These are phyloP conservation scores for Phalacrocorax pelagicus DNA, from an alignment of 2,113 vertebrate genomes.

Conservation along the genomic window DNA sequence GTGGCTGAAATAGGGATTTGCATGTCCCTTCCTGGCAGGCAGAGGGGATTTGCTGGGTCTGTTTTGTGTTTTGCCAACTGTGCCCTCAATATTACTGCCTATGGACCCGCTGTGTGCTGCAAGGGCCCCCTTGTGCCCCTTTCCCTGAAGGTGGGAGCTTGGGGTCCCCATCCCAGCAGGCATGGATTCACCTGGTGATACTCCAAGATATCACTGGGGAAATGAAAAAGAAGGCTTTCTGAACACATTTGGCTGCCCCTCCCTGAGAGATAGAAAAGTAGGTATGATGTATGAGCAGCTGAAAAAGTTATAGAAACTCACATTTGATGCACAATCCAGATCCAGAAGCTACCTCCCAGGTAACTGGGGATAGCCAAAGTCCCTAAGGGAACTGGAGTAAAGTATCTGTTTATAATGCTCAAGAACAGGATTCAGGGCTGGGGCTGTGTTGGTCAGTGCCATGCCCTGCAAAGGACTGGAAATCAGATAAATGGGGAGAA, in stretches of 20 bases:
- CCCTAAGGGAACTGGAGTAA: background rate
- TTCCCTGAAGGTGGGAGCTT: background rate
- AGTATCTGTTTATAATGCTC: background rate
- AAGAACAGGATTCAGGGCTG: background rate
- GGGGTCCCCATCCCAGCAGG: no score
- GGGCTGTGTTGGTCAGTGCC: background rate
- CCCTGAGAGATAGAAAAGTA: background rate
- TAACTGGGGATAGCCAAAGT: background rate
- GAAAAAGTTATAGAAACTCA: background rate
- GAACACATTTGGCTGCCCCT: background rate
- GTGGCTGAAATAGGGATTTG: background rate
- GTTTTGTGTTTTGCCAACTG: background rate
- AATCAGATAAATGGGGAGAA: background rate
- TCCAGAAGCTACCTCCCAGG: background rate
- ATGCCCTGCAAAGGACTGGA: background rate
- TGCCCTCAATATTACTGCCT: background rate
- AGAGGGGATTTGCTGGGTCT: background rate
- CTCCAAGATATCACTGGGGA: no score
- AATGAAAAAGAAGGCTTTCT: background rate
- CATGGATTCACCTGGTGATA: background rate
- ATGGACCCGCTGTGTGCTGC: background rate
- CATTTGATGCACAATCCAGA: rapidly evolving
- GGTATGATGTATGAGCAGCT: background rate
- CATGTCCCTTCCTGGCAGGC: background rate
- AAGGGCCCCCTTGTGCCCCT: background rate